These are phyloP conservation scores for Clarias platycephalus DNA, from an alignment of 2,797 vertebrate species.

Conservation along the genomic window DNA sequence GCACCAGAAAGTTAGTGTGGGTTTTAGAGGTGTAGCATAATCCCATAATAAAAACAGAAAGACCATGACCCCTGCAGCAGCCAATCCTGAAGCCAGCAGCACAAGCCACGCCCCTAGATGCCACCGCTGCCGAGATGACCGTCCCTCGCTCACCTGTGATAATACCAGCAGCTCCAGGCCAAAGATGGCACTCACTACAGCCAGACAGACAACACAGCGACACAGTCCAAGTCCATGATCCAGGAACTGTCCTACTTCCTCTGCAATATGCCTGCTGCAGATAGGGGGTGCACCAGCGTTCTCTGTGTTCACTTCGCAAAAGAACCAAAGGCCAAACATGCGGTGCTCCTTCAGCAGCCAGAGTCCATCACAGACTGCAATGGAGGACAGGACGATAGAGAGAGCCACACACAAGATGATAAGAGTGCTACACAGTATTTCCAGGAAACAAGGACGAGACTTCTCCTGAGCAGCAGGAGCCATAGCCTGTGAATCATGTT, in stretches of 20 bases:
- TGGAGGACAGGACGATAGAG: slow-evolving; percentile 74
- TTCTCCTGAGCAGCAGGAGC: slow-evolving; percentile 55
- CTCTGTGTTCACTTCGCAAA: slow-evolving; percentile 64
- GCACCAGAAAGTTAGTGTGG: slow-evolving; percentile 81
- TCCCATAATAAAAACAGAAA: slow-evolving; percentile 72
- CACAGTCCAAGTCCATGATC: slow-evolving; percentile 64
- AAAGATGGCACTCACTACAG: slow-evolving; percentile 77
- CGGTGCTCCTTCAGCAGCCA: slow-evolving; percentile 71
- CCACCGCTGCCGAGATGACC: slow-evolving; percentile 69
- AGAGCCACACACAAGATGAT: slow-evolving; percentile 74
- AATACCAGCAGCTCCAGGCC: slow-evolving; percentile 83
- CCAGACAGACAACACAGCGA: slow-evolving; percentile 69
- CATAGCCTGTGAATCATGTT: slow-evolving; percentile 57
- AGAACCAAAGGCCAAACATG: slow-evolving; percentile 79
- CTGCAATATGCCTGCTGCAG: slow-evolving; percentile 55
- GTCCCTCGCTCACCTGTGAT: slow-evolving; percentile 78
- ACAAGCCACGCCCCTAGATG: slow-evolving; percentile 71
- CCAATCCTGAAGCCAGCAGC: slow-evolving; percentile 70
- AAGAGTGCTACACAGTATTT: slow-evolving; percentile 71
- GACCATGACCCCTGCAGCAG: slow-evolving; percentile 66
- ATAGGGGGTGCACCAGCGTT: slow-evolving; percentile 25
- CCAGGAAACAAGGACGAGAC: slow-evolving; percentile 68
- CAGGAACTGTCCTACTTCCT: slow-evolving; percentile 64
- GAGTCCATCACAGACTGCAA: slow-evolving; percentile 79
- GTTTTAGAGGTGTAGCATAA: slow-evolving; percentile 64